phyloP scores from a whole-genome alignment of 53 echinoderm and acorn worm species.

The Temnopleurus reevesii region DNA sequence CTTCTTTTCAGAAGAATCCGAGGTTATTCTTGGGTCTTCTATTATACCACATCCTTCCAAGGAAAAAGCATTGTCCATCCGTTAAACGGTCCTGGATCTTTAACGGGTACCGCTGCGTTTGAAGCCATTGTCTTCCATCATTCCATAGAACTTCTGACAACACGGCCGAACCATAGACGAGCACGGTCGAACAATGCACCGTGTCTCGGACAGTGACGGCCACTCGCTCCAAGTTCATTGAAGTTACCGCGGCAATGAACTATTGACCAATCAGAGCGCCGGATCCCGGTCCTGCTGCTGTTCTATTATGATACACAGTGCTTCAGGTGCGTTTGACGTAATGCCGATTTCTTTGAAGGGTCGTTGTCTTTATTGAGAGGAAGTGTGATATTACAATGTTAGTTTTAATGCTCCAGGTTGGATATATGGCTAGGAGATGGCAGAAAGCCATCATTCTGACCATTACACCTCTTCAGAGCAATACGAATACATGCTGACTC shows the following conservation, averaged over 20 bases:
- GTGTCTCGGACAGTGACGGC: background rate
- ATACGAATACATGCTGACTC: background rate
- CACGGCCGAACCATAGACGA: background rate
- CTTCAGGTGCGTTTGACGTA: background rate
- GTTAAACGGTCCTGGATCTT: background rate
- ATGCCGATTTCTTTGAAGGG: background rate
- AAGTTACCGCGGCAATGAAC: constrained; percentile 5
- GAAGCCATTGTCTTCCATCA: constrained; percentile 42
- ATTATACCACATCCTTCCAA: background rate
- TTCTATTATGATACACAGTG: background rate
- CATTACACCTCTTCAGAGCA: background rate
- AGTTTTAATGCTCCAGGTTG: background rate
- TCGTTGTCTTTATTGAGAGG: background rate
- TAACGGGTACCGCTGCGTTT: constrained; percentile 11
- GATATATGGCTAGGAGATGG: background rate
- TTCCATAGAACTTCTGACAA: no score
- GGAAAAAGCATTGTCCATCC: background rate
- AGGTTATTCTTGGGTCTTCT: no score
- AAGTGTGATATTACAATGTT: background rate
- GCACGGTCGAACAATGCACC: background rate
- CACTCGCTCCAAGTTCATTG: background rate
- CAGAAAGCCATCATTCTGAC: background rate
- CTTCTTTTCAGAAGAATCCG: no score
- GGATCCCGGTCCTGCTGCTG: background rate
- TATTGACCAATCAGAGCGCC: constrained; percentile 48